These are phyloP conservation scores for Lipophrys pholis DNA, from an alignment of 2,113 vertebrate genomes.

Conservation along the genomic window DNA sequence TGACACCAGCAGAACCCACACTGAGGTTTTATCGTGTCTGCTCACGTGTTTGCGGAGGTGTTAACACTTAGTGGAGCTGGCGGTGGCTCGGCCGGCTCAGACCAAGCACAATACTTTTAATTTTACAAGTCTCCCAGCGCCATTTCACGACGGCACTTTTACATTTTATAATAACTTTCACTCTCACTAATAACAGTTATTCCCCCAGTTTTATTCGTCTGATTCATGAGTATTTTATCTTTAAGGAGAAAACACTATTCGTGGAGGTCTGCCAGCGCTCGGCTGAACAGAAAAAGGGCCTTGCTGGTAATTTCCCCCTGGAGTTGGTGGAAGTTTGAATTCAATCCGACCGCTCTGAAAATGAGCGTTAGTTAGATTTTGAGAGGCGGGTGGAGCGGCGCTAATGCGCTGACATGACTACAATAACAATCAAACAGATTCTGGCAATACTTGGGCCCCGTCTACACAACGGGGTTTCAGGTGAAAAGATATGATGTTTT, in stretches of 20 bases:
- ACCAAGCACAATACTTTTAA: slow-evolving; percentile 37
- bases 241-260: slow-evolving; percentile 63
- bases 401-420: slow-evolving; percentile 55
- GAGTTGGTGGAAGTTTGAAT: slow-evolving; percentile 61
- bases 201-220: slow-evolving; percentile 21
- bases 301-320: slow-evolving; percentile 67
- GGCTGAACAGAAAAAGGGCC: slow-evolving; percentile 54
- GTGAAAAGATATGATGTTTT: no score
- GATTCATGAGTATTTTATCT: slow-evolving; percentile 72
- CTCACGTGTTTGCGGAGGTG: slow-evolving; percentile 37
- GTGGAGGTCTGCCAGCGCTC: slow-evolving; percentile 63
- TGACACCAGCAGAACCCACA: slow-evolving; percentile 32
- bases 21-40: neutral
- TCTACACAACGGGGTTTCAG: no score
- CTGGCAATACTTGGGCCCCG: no score
- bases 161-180: slow-evolving; percentile 65
- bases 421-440: slow-evolving; percentile 45
- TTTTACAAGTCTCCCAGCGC: slow-evolving; percentile 55
- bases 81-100: slow-evolving; percentile 21
- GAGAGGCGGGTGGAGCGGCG: neutral
- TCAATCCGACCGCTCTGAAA: slow-evolving; percentile 46
- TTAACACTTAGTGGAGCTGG: slow-evolving; percentile 26
- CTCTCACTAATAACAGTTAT: slow-evolving; percentile 66
- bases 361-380: slow-evolving; percentile 43
- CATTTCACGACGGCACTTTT: slow-evolving; percentile 36